Percentiles rank a stretch among this genome's conserved stretches.
Evolutionary conservation across 2,888 invertebrate genomes (phyloP).

Genomic region (Argyresthia goedartella): DNA sequence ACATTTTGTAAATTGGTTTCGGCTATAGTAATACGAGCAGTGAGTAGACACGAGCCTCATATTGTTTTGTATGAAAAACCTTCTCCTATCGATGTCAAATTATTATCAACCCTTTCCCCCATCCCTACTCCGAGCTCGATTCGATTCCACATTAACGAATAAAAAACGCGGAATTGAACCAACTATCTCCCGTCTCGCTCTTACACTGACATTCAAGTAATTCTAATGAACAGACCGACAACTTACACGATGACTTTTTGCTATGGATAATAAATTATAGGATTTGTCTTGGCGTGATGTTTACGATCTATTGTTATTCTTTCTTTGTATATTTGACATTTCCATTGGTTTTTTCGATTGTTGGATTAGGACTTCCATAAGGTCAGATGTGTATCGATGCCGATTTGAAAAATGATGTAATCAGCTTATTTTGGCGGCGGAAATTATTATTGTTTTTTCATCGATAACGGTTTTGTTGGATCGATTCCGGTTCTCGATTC

Average conservation of each 20-base stretch:
- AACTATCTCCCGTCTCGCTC: slow-evolving; percentile 30
- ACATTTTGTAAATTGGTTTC: too few relatives aligned
- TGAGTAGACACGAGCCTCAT: too few relatives aligned
- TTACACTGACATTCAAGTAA: slow-evolving; percentile 26
- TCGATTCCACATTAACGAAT: slow-evolving; percentile 46
- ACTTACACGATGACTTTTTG: slow-evolving; percentile 22
- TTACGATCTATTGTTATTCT: slow-evolving; percentile 48
- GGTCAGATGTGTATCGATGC: background rate
- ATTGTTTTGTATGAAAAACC: too few relatives aligned
- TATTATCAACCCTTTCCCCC: slow-evolving; percentile 8
- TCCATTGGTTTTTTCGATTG: background rate
- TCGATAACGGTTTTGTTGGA: too few relatives aligned
- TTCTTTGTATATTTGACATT: slow-evolving; percentile 3
- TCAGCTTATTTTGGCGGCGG: too few relatives aligned
- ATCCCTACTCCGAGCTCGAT: slow-evolving; percentile 30
- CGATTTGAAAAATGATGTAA: background rate
- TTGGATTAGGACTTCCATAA: slow-evolving; percentile 3
- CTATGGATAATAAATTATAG: slow-evolving; percentile 45
- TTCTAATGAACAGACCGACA: slow-evolving; percentile 11
- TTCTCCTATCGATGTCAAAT: too few relatives aligned
- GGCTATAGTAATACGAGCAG: too few relatives aligned
- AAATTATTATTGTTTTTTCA: too few relatives aligned
- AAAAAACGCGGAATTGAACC: slow-evolving; percentile 33
- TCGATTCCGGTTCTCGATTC: slow-evolving; percentile 17
- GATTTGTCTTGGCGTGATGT: slow-evolving; percentile 53